phyloP scores from a whole-genome alignment of 2,797 vertebrate genomes.

The Arnoldichthys spilopterus region DNA sequence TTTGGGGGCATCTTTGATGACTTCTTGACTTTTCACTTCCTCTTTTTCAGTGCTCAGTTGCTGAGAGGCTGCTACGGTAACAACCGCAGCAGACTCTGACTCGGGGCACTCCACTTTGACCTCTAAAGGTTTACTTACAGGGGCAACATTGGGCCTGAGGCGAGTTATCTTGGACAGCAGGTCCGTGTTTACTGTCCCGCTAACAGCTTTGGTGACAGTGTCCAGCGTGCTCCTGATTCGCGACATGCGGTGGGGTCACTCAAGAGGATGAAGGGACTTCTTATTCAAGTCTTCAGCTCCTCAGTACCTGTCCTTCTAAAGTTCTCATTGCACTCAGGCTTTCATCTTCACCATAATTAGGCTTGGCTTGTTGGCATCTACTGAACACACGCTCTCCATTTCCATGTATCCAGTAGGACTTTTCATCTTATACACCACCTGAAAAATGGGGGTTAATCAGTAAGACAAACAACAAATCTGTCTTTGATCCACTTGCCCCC shows the following conservation, averaged over 20 bases:
- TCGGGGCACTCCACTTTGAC: conserved; percentile 56
- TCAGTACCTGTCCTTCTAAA: background rate
- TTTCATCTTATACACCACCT: conserved; percentile 26
- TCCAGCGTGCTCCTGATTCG: conserved; percentile 91
- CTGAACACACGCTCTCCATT: background rate
- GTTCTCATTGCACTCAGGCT: background rate
- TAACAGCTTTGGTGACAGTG: conserved; percentile 90
- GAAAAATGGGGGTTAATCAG: background rate
- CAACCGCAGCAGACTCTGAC: conserved; percentile 18
- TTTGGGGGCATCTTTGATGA: conserved; percentile 33
- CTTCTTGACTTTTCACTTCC: conserved; percentile 1
- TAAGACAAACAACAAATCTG: background rate
- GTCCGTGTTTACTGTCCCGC: conserved; percentile 83
- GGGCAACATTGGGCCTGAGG: conserved; percentile 75
- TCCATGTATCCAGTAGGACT: background rate
- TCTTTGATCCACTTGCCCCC: no score
- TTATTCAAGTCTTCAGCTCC: background rate
- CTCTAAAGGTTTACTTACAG: conserved; percentile 58
- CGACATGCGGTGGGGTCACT: conserved; percentile 82
- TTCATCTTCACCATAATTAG: background rate
- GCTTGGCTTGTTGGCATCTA: background rate
- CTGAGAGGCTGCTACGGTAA: conserved; percentile 64
- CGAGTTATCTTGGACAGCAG: conserved; percentile 88
- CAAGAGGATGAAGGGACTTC: background rate
- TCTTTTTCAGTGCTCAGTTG: conserved; percentile 54